A percentile compares a stretch with the other conserved stretches of the same genome.
These are phyloP conservation scores for Meganola albula DNA, from an alignment of 2,888 invertebrate genomes.

Conservation along the genomic window DNA sequence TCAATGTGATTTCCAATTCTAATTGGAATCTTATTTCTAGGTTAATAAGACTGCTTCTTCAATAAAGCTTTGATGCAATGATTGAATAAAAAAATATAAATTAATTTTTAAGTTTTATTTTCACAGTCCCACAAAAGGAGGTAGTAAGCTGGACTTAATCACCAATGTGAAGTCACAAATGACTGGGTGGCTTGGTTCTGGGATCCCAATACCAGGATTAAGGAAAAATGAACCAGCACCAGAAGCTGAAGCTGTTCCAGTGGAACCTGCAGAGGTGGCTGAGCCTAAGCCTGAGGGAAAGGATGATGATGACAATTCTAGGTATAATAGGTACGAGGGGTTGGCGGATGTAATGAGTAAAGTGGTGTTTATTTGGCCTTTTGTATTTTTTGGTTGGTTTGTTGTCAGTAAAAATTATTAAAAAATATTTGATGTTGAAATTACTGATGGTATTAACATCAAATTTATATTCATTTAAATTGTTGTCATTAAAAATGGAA, in stretches of 20 bases:
- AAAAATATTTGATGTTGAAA: too few species aligned
- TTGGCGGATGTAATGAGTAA: conserved; percentile 74
- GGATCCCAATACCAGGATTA: conserved; percentile 86
- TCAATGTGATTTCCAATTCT: conserved; percentile 3
- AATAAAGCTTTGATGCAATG: neutral
- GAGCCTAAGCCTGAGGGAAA: conserved; percentile 66
- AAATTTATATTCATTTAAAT: too few species aligned
- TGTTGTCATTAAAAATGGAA: neutral
- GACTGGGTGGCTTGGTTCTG: conserved; percentile 90
- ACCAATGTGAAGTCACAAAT: conserved; percentile 91
- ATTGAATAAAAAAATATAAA: neutral
- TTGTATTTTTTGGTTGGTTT: conserved; percentile 31
- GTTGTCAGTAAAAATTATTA: too few species aligned
- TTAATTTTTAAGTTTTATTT: conserved; percentile 18
- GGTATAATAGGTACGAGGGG: conserved; percentile 86
- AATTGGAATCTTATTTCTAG: neutral
- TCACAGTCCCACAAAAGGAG: conserved; percentile 83
- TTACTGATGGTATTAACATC: too few species aligned
- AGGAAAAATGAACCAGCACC: conserved; percentile 80
- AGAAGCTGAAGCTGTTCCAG: conserved; percentile 62
- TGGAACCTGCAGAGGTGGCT: conserved; percentile 58
- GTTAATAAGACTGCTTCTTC: neutral
- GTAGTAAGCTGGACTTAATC: conserved; percentile 87
- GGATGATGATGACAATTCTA: conserved; percentile 93
- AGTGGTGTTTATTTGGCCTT: conserved; percentile 31